A percentile compares a stretch with the other conserved stretches of the same genome.
Conservation (phyloP, 2,888 invertebrate species). For the Bugula neritina region DNA sequence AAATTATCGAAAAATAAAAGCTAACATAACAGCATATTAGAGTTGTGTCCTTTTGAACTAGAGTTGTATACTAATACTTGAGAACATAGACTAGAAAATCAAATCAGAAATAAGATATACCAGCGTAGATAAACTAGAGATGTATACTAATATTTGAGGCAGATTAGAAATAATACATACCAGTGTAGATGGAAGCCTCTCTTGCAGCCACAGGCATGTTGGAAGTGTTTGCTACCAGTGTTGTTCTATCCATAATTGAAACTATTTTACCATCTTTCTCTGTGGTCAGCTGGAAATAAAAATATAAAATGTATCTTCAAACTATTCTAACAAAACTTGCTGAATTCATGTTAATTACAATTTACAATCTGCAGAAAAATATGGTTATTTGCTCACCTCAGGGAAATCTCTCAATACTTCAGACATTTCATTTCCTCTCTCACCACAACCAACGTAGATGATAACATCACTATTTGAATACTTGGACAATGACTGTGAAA, state of each 20-base stretch:
- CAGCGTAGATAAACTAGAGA: too few species aligned
- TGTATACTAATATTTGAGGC: too few species aligned
- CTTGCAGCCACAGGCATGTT: conserved; percentile 99
- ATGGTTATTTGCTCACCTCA: conserved; percentile 58
- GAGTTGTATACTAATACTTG: too few species aligned
- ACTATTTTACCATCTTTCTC: conserved; percentile 89
- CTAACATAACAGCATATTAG: too few species aligned
- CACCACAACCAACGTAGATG: conserved; percentile 98
- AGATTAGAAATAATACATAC: too few species aligned
- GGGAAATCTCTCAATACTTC: conserved; percentile 98
- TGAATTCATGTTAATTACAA: too few species aligned
- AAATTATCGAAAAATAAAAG: background rate
- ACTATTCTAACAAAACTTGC: too few species aligned
- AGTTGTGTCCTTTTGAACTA: too few species aligned
- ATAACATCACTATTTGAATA: conserved; percentile 99
- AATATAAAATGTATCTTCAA: too few species aligned
- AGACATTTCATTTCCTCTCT: conserved; percentile 99
- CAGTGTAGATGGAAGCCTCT: conserved; percentile 99
- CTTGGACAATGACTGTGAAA: conserved; percentile 97
- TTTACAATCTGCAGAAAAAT: too few species aligned
- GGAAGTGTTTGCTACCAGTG: conserved; percentile 97
- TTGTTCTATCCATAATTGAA: conserved; percentile 99
- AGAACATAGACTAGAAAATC: too few species aligned
- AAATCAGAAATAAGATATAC: too few species aligned
- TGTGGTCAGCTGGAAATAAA: conserved; percentile 66